phyloP scores from a whole-genome alignment of 1,140 invertebrate species.

The Brachionus sp. region DNA sequence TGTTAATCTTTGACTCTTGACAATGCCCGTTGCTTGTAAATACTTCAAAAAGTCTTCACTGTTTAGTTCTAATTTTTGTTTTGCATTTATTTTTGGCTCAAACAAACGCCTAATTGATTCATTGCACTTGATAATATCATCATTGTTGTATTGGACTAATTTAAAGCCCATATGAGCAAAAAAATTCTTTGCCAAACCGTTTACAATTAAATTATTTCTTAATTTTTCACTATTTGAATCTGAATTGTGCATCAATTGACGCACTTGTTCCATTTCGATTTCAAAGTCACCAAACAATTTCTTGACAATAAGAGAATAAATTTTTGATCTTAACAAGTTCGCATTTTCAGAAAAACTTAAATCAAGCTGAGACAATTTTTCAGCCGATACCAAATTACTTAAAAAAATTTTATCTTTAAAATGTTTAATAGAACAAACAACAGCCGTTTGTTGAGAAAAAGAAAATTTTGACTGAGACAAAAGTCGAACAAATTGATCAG shows the following conservation, averaged over 20 bases:
- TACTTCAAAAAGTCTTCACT: not conserved
- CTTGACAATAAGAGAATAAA: not conserved
- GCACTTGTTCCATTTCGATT: not conserved
- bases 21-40: not conserved
- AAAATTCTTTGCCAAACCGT: not conserved
- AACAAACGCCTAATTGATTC: not conserved
- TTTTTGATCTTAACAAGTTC: not conserved
- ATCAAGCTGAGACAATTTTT: not conserved
- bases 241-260: not conserved
- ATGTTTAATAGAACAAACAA: not conserved
- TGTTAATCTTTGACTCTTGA: not conserved
- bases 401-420: not conserved
- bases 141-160: not conserved
- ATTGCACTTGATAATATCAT: not conserved
- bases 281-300: not conserved
- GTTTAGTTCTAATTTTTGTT: not conserved
- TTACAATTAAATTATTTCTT: not conserved
- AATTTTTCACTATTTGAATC: not conserved
- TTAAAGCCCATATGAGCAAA: not conserved
- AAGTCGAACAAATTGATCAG: not conserved
- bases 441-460: not conserved
- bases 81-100: not conserved
- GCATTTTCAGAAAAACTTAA: not conserved
- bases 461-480: constrained; percentile 21
- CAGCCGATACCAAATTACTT: not conserved